Evolutionary conservation across 2,797 vertebrate genomes (phyloP).

Genomic region (Rhincodon typus): DNA sequence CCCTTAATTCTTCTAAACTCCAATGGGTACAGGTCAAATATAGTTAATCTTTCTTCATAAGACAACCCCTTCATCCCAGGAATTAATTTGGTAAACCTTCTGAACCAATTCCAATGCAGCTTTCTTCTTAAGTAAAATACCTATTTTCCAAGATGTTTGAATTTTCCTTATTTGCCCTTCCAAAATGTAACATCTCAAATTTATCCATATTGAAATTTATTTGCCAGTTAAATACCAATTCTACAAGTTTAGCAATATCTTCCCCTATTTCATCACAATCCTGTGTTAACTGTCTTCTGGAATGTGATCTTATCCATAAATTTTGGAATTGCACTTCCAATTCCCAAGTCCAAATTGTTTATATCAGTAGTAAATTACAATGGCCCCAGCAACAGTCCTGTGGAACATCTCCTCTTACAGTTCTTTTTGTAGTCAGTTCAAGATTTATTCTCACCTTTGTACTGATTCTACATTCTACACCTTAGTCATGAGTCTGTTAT

Average conservation of each 20-base stretch:
- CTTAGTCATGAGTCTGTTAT: neutral
- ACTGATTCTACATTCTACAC: neutral
- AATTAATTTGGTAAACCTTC: no score
- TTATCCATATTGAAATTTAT: neutral
- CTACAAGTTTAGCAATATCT: neutral
- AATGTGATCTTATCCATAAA: neutral
- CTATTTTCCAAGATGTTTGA: neutral
- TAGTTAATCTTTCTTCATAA: no score
- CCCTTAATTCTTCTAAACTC: no score
- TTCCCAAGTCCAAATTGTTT: neutral
- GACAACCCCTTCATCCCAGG: no score
- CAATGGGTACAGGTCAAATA: no score
- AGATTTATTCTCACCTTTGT: neutral
- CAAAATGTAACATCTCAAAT: neutral
- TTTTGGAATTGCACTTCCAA: neutral
- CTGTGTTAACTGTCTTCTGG: no score
- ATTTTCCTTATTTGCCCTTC: neutral
- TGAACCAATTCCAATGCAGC: no score
- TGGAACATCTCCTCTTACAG: neutral
- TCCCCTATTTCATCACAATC: neutral
- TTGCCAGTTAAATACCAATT: neutral
- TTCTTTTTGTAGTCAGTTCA: neutral
- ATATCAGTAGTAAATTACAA: neutral
- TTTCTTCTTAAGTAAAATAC: neutral
- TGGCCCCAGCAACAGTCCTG: neutral